A percentile compares a stretch with the other conserved stretches of the same genome.
These are phyloP conservation scores for Propithecus perrieri DNA, from an alignment of 2,797 vertebrate species.

Conservation along the genomic window DNA sequence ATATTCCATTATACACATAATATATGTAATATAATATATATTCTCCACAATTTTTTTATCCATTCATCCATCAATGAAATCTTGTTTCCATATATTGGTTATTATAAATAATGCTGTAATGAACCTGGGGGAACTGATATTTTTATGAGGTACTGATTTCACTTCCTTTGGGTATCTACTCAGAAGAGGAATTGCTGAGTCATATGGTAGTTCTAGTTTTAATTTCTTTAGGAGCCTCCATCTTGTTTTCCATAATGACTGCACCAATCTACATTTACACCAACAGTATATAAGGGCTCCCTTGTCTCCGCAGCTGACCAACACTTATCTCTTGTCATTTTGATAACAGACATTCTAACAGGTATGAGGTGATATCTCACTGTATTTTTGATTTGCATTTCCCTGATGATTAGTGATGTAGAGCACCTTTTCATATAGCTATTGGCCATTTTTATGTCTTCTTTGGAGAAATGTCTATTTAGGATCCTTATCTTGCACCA, in stretches of 20 bases:
- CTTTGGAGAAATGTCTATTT: neutral
- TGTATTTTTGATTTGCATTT: neutral
- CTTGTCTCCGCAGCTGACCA: neutral
- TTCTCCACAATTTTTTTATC: neutral
- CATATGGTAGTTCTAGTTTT: neutral
- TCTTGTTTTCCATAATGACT: neutral
- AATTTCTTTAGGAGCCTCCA: neutral
- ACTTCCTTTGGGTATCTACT: neutral
- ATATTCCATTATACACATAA: neutral
- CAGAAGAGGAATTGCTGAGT: neutral
- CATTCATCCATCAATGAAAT: neutral
- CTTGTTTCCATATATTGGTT: neutral
- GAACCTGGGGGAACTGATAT: neutral
- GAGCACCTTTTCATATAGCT: neutral
- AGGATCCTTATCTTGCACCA: neutral
- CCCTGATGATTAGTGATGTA: neutral
- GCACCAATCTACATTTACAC: neutral
- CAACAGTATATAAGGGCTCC: no score
- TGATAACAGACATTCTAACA: neutral
- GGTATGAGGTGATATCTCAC: neutral
- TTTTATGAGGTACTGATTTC: neutral
- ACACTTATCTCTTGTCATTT: neutral
- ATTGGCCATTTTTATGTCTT: neutral
- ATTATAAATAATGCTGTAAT: neutral
- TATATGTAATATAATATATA: neutral